phyloP scores from a whole-genome alignment of 2,888 invertebrate species.

The Dasypolia templi region DNA sequence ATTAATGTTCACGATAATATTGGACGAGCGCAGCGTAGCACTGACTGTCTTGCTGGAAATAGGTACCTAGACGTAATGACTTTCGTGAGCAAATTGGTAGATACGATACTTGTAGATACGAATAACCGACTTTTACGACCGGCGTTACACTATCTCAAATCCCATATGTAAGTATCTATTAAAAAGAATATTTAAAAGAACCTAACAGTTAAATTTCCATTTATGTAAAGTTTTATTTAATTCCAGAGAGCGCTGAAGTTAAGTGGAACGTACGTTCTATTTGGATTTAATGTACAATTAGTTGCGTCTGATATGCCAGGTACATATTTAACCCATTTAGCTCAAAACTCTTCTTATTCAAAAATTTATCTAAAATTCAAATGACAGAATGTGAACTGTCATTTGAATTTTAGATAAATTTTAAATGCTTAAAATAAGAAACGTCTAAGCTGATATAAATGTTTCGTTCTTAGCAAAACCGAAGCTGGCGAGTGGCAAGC shows the following conservation, averaged over 20 bases:
- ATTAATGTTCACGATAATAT: not conserved
- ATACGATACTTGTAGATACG: too few relatives aligned
- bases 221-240: not conserved
- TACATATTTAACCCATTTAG: conserved; percentile 37
- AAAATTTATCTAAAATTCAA: too few relatives aligned
- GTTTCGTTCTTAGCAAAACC: conserved; percentile 69
- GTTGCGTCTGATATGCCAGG: conserved; percentile 87
- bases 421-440: not conserved
- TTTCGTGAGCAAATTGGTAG: not conserved
- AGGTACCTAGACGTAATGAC: not conserved
- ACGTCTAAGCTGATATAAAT: not conserved
- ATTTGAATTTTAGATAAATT: not conserved
- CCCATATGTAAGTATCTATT: too few relatives aligned
- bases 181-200: too few relatives aligned
- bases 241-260: conserved; percentile 82
- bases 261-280: conserved; percentile 81
- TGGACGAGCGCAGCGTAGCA: not conserved
- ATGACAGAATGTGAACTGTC: too few relatives aligned
- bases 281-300: conserved; percentile 85
- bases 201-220: not conserved
- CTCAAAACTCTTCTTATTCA: not conserved
- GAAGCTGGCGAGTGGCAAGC: conserved; percentile 68
- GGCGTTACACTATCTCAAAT: not conserved
- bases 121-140: not conserved
- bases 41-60: too few relatives aligned